Evolutionary conservation across 2,797 vertebrate genomes (phyloP).

Genomic region (Australoheros facetus): DNA sequence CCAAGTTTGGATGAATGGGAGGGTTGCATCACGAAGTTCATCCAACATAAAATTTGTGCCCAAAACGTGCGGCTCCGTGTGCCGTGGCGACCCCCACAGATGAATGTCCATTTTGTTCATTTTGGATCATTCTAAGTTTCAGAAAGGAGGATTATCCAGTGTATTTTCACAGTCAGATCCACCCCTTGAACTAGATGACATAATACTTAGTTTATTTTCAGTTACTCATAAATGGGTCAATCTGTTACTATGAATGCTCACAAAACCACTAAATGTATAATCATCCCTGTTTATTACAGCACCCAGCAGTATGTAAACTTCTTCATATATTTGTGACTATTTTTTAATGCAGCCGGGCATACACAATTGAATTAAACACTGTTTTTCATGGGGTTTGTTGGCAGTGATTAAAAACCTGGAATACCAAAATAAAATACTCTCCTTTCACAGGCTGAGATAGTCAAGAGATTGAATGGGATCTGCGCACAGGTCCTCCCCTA

Average conservation of each 20-base stretch:
- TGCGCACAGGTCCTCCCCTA: slow-evolving; percentile 97
- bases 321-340: neutral
- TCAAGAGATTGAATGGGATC: slow-evolving; percentile 97
- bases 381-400: neutral
- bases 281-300: neutral
- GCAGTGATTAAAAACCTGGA: neutral
- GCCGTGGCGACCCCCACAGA: neutral
- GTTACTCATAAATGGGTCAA: neutral
- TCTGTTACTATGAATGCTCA: neutral
- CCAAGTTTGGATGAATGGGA: neutral
- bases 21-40: neutral
- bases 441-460: slow-evolving; percentile 90
- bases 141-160: fast-evolving
- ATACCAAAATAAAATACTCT: slow-evolving; percentile 10
- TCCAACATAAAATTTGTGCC: neutral
- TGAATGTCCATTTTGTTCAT: neutral
- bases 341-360: neutral
- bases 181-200: too few relatives aligned
- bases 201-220: neutral
- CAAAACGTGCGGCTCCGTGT: too few relatives aligned
- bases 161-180: neutral
- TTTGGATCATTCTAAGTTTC: neutral
- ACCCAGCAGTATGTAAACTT: neutral
- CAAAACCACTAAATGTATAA: neutral
- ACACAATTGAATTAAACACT: neutral